Evolutionary conservation across 2,113 vertebrate genomes (phyloP).

Genomic region (Antennarius striatus): DNA sequence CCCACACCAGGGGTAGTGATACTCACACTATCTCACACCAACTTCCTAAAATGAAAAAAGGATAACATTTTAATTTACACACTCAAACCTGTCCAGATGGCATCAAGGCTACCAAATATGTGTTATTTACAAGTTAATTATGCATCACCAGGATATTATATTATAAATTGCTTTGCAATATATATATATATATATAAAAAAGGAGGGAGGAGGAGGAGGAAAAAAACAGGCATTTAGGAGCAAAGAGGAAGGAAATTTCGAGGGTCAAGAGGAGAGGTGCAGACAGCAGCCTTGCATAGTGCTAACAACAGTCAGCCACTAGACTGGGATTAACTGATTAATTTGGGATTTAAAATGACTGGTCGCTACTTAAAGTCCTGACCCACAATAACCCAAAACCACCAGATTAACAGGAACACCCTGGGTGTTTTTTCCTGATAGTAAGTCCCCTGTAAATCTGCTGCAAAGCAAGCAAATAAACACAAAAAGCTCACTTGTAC

Average conservation of each 20-base stretch:
- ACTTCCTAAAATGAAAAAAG: slow-evolving; percentile 8
- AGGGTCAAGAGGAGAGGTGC: slow-evolving; percentile 57
- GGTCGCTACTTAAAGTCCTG: slow-evolving; percentile 66
- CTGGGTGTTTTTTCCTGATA: not conserved
- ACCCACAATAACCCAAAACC: slow-evolving; percentile 62
- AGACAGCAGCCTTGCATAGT: slow-evolving; percentile 46
- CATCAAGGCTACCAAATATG: not conserved
- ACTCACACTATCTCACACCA: slow-evolving; percentile 13
- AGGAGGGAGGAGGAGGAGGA: not conserved
- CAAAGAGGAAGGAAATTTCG: slow-evolving; percentile 58
- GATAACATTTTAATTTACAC: not conserved
- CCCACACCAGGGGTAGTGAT: slow-evolving; percentile 33
- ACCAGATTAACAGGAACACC: slow-evolving; percentile 58
- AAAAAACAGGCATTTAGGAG: slow-evolving; percentile 20
- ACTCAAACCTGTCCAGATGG: not conserved
- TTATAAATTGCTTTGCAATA: too few relatives aligned
- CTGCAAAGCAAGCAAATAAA: slow-evolving; percentile 11
- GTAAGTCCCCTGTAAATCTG: slow-evolving; percentile 5
- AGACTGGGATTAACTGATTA: slow-evolving; percentile 75
- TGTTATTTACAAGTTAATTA: slow-evolving; percentile 11
- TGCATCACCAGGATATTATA: not conserved
- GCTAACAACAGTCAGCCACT: slow-evolving; percentile 49
- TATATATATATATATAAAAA: not conserved
- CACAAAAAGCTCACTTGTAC: not conserved
- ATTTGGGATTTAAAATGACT: slow-evolving; percentile 76